These are phyloP conservation scores for Holacanthus passer DNA, from an alignment of 2,113 vertebrate genomes.

Conservation along the genomic window DNA sequence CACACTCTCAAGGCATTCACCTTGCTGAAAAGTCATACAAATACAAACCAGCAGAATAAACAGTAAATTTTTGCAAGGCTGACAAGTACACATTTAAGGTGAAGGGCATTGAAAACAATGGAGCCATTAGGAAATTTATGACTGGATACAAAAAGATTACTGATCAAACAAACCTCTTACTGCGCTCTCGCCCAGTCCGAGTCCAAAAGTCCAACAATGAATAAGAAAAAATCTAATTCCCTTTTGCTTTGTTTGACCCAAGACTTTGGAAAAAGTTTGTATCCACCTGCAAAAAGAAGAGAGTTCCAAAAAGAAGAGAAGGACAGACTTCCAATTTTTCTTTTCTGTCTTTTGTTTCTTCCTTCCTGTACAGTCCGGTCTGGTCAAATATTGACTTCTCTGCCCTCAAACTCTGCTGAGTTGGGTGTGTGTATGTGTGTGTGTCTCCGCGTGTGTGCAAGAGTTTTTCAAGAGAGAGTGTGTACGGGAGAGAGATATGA, in stretches of 20 bases:
- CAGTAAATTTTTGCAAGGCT: rapidly evolving
- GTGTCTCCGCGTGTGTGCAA: not conserved
- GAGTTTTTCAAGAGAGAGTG: constrained; percentile 37
- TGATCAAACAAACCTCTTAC: constrained; percentile 83
- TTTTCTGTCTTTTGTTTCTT: constrained; percentile 34
- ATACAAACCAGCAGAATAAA: not conserved
- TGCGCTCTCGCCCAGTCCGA: constrained; percentile 60
- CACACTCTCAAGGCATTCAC: constrained; percentile 1
- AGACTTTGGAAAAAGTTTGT: constrained; percentile 29
- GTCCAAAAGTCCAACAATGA: constrained; percentile 77
- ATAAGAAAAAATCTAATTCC: constrained; percentile 58
- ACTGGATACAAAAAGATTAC: constrained; percentile 59
- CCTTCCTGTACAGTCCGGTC: constrained; percentile 32
- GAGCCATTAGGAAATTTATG: constrained; percentile 11
- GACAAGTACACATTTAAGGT: not conserved
- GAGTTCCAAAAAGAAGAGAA: constrained; percentile 24
- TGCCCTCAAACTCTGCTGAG: constrained; percentile 44
- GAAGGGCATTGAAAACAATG: constrained; percentile 53
- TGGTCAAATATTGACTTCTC: constrained; percentile 70
- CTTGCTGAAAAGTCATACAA: not conserved
- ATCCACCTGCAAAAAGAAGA: constrained; percentile 66
- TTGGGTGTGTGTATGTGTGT: constrained; percentile 24
- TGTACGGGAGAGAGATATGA: constrained; percentile 49
- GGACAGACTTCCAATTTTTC: not conserved
- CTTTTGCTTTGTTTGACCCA: constrained; percentile 30